Evolutionary conservation across 2,113 vertebrate species (phyloP).

Genomic region (Halichoerus grypus): DNA sequence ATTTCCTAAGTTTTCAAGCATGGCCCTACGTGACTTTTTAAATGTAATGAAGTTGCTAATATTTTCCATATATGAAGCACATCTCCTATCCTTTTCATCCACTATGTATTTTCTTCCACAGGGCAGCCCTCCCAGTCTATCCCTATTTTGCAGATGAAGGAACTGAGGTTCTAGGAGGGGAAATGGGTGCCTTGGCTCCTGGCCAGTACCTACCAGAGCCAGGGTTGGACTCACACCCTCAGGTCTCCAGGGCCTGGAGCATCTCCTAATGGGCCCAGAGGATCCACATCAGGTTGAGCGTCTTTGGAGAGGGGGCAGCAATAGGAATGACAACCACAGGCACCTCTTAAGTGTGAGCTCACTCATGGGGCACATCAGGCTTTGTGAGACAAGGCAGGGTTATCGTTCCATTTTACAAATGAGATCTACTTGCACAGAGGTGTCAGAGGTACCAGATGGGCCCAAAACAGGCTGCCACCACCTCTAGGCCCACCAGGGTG

Average conservation of each 20-base stretch:
- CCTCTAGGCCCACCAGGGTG: too few relatives aligned
- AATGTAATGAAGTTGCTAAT: neutral
- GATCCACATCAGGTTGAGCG: rapidly evolving
- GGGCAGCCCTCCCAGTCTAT: neutral
- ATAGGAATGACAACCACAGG: rapidly evolving
- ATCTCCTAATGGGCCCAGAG: neutral
- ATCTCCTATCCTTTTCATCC: too few relatives aligned
- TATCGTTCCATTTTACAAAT: neutral
- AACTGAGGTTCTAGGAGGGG: neutral
- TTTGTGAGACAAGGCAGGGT: neutral
- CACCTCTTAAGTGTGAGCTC: too few relatives aligned
- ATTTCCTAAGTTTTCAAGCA: neutral
- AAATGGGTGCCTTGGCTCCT: neutral
- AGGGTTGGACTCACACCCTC: neutral
- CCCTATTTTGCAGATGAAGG: neutral
- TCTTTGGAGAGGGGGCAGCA: neutral
- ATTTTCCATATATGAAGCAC: neutral
- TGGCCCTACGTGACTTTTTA: neutral
- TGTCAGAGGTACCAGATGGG: neutral
- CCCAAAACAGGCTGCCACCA: neutral
- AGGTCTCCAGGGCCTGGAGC: neutral
- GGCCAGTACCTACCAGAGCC: neutral
- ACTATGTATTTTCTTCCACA: neutral
- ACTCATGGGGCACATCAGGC: rapidly evolving
- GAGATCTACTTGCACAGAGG: neutral